A percentile compares a stretch with the other conserved stretches of the same genome.
phyloP scores from a whole-genome alignment of 2,797 vertebrate species.

The Spinibarbus caldwelli region DNA sequence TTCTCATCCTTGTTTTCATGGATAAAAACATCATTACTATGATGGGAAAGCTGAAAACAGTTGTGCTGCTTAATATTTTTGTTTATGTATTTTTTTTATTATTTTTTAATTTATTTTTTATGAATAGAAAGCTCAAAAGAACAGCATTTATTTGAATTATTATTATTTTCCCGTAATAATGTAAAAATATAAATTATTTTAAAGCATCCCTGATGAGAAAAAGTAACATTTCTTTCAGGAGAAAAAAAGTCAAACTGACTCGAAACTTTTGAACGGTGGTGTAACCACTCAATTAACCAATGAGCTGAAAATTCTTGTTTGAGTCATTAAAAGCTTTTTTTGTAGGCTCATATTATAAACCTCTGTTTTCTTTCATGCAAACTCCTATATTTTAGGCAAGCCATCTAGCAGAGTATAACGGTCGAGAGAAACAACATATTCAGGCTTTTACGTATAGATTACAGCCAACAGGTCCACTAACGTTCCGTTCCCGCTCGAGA shows the following conservation, averaged over 20 bases:
- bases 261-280: background rate
- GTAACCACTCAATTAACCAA: background rate
- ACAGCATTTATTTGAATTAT: background rate
- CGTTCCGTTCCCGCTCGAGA: slow-evolving; percentile 37
- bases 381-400: background rate
- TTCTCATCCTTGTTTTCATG: background rate
- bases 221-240: background rate
- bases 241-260: background rate
- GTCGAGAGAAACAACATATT: slow-evolving; percentile 4
- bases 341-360: background rate
- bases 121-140: background rate
- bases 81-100: too few relatives aligned
- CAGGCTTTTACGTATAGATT: background rate
- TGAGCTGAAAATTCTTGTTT: background rate
- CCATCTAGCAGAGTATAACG: background rate
- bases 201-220: background rate
- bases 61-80: background rate
- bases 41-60: background rate
- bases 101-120: background rate
- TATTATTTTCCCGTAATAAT: too few relatives aligned
- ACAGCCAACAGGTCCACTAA: slow-evolving; percentile 17
- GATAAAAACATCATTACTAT: background rate
- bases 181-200: background rate
- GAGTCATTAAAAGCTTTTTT: background rate
- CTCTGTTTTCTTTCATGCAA: background rate